Evolutionary conservation across 2,888 invertebrate genomes (phyloP).

Genomic region (Pachydiplax longipennis): DNA sequence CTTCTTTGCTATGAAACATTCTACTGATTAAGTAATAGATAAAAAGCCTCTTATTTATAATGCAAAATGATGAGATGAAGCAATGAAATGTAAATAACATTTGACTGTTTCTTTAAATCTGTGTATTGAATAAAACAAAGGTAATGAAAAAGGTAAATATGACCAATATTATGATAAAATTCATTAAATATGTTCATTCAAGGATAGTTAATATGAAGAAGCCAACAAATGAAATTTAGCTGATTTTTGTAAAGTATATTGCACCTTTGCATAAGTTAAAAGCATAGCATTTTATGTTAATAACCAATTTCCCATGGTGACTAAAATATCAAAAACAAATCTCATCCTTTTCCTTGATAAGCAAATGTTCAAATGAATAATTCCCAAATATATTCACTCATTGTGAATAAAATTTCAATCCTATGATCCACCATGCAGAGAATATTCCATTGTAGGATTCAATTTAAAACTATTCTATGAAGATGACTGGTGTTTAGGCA

Average conservation of each 20-base stretch:
- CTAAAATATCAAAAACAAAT: not conserved
- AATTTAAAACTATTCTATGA: not conserved
- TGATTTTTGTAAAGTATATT: not conserved
- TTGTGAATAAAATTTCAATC: not conserved
- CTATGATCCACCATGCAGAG: not conserved
- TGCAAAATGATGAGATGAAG: not conserved
- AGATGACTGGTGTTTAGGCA: constrained; percentile 39
- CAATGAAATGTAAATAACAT: not conserved
- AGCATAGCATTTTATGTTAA: not conserved
- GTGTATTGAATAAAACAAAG: too few species aligned
- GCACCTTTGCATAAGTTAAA: not conserved
- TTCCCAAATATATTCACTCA: not conserved
- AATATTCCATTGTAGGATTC: not conserved
- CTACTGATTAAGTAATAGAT: not conserved
- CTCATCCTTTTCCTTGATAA: not conserved
- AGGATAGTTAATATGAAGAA: too few species aligned
- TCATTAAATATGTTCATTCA: too few species aligned
- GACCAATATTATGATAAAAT: too few species aligned
- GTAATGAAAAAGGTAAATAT: too few species aligned
- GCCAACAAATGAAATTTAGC: not conserved
- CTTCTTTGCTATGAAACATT: not conserved
- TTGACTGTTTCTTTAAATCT: too few species aligned
- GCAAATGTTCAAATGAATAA: not conserved
- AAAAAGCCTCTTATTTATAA: not conserved
- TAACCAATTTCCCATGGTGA: not conserved